Base-by-base conservation (phyloP, 2,888 invertebrate species). In the Rhamnusium bicolor region DNA sequence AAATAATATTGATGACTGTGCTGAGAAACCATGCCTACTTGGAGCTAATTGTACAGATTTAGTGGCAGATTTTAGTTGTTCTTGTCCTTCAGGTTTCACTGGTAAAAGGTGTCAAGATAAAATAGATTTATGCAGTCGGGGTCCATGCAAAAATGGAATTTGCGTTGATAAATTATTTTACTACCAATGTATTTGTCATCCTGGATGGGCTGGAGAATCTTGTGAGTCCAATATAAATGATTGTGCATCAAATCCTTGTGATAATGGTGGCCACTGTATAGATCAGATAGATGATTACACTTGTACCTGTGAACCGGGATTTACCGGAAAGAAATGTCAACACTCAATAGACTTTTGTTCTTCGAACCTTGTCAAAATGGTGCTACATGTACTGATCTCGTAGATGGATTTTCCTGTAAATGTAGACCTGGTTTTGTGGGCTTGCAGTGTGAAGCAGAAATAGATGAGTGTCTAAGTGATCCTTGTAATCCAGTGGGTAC, bases 21-120 rank as follows among this genome's bases (percentile, higher is more conserved):
- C 95, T 5, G 97, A 97, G 86, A 93, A 94, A 79, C 98, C 98
- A 24, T 98, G 98, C 86, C 90, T 97, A 0, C 89, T 98, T 24
- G 96, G 95, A 0, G 94, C 98, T 0, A 95, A 95, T 80, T 98
- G 98, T 86, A 97, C 97, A 0, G 99, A 99, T 88, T 90, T 98
- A 80, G 93, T 98, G 0, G 96, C 96, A 76, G 98, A 98, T 87
- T 99, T 98, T 87, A 94, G 92, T 79, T 99, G 99, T 84, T 90
- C 93, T 7, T 99, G 99, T 88, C 96, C 98, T 4, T 92, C 95
- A 47, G 99, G 99, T 46, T 99, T 98, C 85, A 94, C 95, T 10
- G 99, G 99, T 47, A 97, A 98, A 88, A 92, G 98, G 46, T 99
- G 99, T 84, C 96, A 99, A 82, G 94, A 95, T 81, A 98, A 99